Percentiles rank a stretch among this genome's conserved stretches.
Conservation (phyloP, 2,888 invertebrate genomes). For the Eilema caniola region DNA sequence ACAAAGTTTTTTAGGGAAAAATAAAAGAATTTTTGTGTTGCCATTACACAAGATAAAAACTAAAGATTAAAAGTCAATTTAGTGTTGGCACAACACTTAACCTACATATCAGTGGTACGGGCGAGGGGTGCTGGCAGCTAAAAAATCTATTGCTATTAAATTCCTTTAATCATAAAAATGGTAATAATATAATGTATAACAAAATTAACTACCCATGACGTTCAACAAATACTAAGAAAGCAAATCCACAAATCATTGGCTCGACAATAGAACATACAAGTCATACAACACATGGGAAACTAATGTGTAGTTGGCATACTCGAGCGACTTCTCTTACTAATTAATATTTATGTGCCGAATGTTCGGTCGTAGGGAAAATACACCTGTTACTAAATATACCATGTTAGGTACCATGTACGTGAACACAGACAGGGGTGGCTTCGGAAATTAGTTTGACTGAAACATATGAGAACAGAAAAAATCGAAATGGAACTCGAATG, state of each 20-base stretch:
- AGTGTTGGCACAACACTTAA: no score
- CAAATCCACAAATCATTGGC: conserved; percentile 25
- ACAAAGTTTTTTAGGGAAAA: no score
- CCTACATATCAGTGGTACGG: no score
- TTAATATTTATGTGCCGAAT: conserved; percentile 56
- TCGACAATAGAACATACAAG: conserved; percentile 13
- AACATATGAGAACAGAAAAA: not conserved
- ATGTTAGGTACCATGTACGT: conserved; percentile 50
- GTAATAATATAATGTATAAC: not conserved
- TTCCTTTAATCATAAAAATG: not conserved
- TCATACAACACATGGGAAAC: conserved; percentile 33
- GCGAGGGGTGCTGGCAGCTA: no score
- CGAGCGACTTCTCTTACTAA: conserved; percentile 55
- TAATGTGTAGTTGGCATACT: conserved; percentile 68
- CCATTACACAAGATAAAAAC: no score
- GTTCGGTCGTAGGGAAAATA: conserved; percentile 43
- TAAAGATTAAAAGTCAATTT: no score
- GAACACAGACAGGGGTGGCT: conserved; percentile 23
- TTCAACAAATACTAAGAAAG: conserved; percentile 22
- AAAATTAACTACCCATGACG: no score
- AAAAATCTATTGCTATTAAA: no score
- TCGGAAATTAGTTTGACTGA: not conserved
- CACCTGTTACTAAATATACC: conserved; percentile 54
- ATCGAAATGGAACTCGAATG: no score
- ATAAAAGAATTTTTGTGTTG: no score